Percentiles rank a stretch among this genome's conserved stretches.
These are phyloP conservation scores for Otocyon megalotis DNA, from an alignment of 2,113 vertebrate genomes.

Conservation along the genomic window DNA sequence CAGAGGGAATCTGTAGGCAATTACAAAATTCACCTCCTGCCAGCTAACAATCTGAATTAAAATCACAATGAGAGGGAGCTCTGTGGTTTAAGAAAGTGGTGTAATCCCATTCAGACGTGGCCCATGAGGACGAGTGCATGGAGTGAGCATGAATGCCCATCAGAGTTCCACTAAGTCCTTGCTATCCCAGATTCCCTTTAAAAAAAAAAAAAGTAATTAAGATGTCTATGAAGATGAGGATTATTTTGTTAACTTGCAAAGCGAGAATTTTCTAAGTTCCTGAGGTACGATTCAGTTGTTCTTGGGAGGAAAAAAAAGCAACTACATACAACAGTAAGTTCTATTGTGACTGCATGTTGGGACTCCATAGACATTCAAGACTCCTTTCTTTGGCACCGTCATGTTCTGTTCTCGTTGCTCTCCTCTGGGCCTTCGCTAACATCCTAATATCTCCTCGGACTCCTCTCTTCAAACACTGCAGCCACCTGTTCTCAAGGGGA, in stretches of 20 bases:
- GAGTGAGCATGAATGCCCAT: not conserved
- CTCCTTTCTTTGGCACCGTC: not conserved
- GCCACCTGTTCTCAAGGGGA: not conserved
- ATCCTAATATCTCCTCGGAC: not conserved
- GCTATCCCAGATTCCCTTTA: not conserved
- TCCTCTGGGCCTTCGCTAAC: not conserved
- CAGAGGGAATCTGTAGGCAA: not conserved
- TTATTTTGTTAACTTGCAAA: not conserved
- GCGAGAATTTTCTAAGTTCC: not conserved
- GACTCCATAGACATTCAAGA: not conserved
- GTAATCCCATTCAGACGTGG: not conserved
- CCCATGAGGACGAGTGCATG: not conserved
- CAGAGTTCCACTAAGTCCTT: not conserved
- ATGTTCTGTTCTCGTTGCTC: not conserved
- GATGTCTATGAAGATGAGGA: not conserved
- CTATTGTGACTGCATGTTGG: not conserved
- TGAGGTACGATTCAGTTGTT: not conserved
- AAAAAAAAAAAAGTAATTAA: not conserved
- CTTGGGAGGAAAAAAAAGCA: not conserved
- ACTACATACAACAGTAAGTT: not conserved
- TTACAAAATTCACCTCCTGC: not conserved
- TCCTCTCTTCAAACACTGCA: not conserved
- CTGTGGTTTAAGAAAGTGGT: not conserved
- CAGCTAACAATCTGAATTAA: conserved; percentile 31
- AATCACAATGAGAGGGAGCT: not conserved